Base-by-base conservation (phyloP, 2,797 vertebrate genomes). In the Smutsia gigantea region DNA sequence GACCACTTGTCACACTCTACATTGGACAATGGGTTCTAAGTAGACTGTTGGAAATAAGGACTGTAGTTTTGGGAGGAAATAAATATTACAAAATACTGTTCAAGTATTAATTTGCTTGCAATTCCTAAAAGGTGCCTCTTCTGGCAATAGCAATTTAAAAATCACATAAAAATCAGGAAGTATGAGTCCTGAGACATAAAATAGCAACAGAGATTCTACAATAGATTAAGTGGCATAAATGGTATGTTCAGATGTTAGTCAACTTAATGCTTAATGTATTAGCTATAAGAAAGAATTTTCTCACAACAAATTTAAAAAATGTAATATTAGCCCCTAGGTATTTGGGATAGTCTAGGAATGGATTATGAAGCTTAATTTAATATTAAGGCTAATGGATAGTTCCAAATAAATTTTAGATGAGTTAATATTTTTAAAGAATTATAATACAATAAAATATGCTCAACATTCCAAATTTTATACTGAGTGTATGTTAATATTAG, bases 381-480 rank as follows among this genome's bases (percentile, higher is more conserved):
- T 72, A 96, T 83, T 84, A 96, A 92, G 75, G 55, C 21, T 96
- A 89, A 94, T 93, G 37, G 64, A 42, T n/a, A 94, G 46, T 85
- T 95, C 34, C 90, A 97, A 97, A 94, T 97, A 95, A 96, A 94
- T 94, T 95, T 95, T 66, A 86, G 37, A 84, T 84, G 53, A 89
- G 34, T 77, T 95, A 97, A 96, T 87, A 81, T 93, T 97, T 97
- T 87, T 72, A 89, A 89, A 81, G 53, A 95, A 77, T 72, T 96
- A 77, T 5, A 93, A 69, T 46, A 83, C 4, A 42, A 69, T 90
- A 77, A 87, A 93, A 84, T 83, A 74, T 78, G 51, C 66, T 91
- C 79, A 92, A 88, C 53, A 69, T 64, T 79, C 18, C 55, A 90
- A 74, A 82, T 93, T 97, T 96, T 96, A 85, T 79, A 55, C 77